Conservation (phyloP, 53 echinoderm and acorn worm species). For the Arbacia lixula region DNA sequence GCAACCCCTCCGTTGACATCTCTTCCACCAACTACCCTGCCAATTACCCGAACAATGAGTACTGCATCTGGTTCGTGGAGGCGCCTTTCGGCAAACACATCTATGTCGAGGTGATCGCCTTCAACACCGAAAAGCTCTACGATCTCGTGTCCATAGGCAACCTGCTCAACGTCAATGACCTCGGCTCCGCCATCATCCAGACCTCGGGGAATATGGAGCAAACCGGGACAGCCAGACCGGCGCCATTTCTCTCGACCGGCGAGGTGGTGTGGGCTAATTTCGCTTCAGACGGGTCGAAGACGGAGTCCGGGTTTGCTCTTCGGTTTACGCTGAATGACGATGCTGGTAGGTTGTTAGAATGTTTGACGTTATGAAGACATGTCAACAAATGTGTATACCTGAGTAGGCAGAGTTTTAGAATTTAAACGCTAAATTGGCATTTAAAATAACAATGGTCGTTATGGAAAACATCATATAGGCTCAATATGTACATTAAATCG, state of each 20-base stretch:
- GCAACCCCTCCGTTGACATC: slow-evolving; percentile 15
- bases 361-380: too few relatives aligned
- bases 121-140: slow-evolving; percentile 73
- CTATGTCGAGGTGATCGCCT: slow-evolving; percentile 61
- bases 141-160: slow-evolving; percentile 72
- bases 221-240: slow-evolving; percentile 60
- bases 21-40: slow-evolving; percentile 73
- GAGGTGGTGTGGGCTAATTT: slow-evolving; percentile 79
- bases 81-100: slow-evolving; percentile 73
- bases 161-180: slow-evolving; percentile 61
- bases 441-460: too few relatives aligned
- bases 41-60: slow-evolving; percentile 85
- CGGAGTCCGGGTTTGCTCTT: slow-evolving; percentile 68
- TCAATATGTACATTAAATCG: too few relatives aligned
- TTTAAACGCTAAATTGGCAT: too few relatives aligned
- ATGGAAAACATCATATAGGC: too few relatives aligned
- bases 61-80: slow-evolving; percentile 75
- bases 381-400: too few relatives aligned
- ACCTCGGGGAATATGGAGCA: slow-evolving; percentile 49
- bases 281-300: slow-evolving; percentile 71
- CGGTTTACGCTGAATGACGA: slow-evolving; percentile 46
- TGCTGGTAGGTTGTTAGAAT: slow-evolving; percentile 74
- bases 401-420: too few relatives aligned
- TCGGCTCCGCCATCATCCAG: slow-evolving; percentile 60
- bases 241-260: slow-evolving; percentile 65